Evolutionary conservation across 2,888 invertebrate genomes (phyloP), one percentile per base, ranked within the genome.

Genomic region (Conops quadrifasciatus): DNA sequence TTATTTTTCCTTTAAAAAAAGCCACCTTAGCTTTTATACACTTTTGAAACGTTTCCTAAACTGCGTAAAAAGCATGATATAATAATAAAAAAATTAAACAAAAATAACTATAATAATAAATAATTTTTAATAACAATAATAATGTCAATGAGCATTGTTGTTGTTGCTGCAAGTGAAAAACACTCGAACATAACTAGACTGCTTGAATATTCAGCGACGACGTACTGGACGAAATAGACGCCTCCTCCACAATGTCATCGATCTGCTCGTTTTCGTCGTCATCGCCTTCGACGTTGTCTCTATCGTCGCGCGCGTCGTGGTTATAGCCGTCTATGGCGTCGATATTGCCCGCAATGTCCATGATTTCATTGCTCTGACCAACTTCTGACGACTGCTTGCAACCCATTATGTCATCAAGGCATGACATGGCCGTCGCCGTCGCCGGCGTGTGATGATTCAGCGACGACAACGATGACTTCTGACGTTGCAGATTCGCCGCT

Each of bases 211-310:
- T 51, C 2, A 68, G 68, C 24, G 68, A 68, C 13, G 68, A 68
- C 49, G 36, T 62, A 24, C 60, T 68, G 19, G 64, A 56, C 7
- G 56, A 68, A 56, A 56, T 51, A 28, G 73, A 70, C n/a, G 63
- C 65, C 58, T 66, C 62, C 24, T 56, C 69, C n/a, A 71, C 65
- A 36, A 67, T 72, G 53, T 69, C 71, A 26, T 68, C 51, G 21
- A 66, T 64, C 26, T 62, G 68, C 28, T 72, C 73, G 13, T 77
- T 75, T 13, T 70, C 74, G 28, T 70, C 74, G 59, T 81, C 49
- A 82, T 79, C 72, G 83, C 81, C 5, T 36, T 62, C 60, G 19
- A 4, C 19, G 49, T 49, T 49, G 49, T n/a, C 49, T 7, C 11
- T 16, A 16, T 49, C 49, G 49, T 11, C n/a, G 19, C 49, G n/a